These are phyloP conservation scores for Phyllostomus hastatus DNA, from an alignment of 2,113 vertebrate species.

Conservation along the genomic window DNA sequence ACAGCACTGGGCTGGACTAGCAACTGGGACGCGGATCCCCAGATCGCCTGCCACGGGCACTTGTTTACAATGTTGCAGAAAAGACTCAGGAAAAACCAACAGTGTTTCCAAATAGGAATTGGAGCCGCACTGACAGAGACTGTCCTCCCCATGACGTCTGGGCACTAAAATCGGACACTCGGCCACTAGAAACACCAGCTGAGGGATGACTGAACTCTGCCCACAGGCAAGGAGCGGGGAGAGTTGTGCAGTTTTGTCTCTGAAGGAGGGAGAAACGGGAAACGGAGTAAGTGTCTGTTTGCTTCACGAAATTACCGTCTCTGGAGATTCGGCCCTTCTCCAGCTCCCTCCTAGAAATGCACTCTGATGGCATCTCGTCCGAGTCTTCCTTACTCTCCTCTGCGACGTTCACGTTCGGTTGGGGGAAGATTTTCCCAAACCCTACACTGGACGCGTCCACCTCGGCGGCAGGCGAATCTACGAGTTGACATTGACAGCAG, in stretches of 20 bases:
- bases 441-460: conserved; percentile 81
- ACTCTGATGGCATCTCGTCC: conserved; percentile 89
- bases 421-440: conserved; percentile 96
- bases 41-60: not conserved
- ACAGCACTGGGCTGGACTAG: not conserved
- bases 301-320: conserved; percentile 85
- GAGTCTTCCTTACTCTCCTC: conserved; percentile 86
- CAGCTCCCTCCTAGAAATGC: conserved; percentile 93
- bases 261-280: not conserved
- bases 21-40: not conserved
- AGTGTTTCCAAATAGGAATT: not conserved
- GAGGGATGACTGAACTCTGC: not conserved
- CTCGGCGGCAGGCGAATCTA: conserved; percentile 65
- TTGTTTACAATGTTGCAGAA: not conserved
- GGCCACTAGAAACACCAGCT: not conserved
- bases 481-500: conserved; percentile 47
- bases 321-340: conserved; percentile 91
- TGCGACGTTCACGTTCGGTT: conserved; percentile 78
- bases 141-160: not conserved
- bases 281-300: not conserved
- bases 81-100: not conserved
- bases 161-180: not conserved
- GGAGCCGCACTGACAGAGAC: not conserved
- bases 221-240: not conserved
- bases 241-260: not conserved